Conservation (phyloP, 2,888 invertebrate genomes). For the Linhomoeus sp. region DNA sequence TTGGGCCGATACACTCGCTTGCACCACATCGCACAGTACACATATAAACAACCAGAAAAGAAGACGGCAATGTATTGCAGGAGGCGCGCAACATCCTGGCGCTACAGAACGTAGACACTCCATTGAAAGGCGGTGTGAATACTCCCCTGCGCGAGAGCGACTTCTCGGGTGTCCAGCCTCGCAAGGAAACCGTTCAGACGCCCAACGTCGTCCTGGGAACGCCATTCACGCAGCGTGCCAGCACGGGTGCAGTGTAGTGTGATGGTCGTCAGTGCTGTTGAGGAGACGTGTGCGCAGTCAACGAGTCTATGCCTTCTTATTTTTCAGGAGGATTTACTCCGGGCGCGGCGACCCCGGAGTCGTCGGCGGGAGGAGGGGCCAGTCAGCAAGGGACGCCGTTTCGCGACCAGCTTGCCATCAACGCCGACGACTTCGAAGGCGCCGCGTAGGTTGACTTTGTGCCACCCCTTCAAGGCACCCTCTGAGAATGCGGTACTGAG, state of each 20-base stretch:
- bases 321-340: constrained; percentile 7
- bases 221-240: not conserved
- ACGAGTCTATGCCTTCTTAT: too few relatives aligned
- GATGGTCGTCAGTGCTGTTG: too few relatives aligned
- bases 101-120: constrained; percentile 86
- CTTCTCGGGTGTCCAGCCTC: constrained; percentile 56
- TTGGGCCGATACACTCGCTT: constrained; percentile 7
- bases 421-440: constrained; percentile 58
- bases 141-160: constrained; percentile 75
- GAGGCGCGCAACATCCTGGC: constrained; percentile 99
- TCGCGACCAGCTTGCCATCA: constrained; percentile 82
- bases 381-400: constrained; percentile 43
- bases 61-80: constrained; percentile 42
- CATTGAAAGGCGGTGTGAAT: constrained; percentile 80
- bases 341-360: constrained; percentile 3
- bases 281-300: too few relatives aligned
- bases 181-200: constrained; percentile 48
- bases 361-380: not conserved
- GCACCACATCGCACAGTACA: not conserved
- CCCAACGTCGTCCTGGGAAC: constrained; percentile 66
- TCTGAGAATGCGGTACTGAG: not conserved
- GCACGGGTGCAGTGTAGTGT: too few relatives aligned
- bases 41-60: not conserved
- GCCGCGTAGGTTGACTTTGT: constrained; percentile 7
- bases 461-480: not conserved